A percentile compares a stretch with the other conserved stretches of the same genome.
Conservation (phyloP, 2,888 invertebrate genomes). For the Drosophila neonasuta region DNA sequence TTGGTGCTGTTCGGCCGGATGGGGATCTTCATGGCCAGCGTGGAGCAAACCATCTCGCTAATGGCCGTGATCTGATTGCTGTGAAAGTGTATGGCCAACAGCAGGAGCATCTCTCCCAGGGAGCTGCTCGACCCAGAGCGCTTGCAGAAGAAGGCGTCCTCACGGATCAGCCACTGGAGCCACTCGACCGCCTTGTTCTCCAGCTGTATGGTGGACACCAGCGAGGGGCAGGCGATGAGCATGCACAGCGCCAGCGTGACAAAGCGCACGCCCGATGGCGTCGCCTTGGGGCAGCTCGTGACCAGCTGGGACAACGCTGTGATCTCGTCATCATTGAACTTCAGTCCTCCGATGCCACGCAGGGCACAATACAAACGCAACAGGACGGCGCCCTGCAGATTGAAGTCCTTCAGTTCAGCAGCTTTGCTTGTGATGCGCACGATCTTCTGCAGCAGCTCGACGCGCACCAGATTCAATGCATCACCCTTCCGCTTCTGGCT, state of each 20-base stretch:
- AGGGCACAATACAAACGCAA: slow-evolving; percentile 95
- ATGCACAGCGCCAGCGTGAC: slow-evolving; percentile 96
- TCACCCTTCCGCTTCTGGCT: slow-evolving; percentile 87
- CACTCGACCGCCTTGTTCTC: slow-evolving; percentile 95
- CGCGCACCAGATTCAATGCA: slow-evolving; percentile 84
- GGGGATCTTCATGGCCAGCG: slow-evolving; percentile 96
- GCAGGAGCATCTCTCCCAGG: slow-evolving; percentile 96
- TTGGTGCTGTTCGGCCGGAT: slow-evolving; percentile 92
- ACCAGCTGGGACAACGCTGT: slow-evolving; percentile 91
- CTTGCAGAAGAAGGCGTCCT: slow-evolving; percentile 94
- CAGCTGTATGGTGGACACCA: slow-evolving; percentile 89
- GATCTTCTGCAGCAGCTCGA: slow-evolving; percentile 89
- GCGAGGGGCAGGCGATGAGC: slow-evolving; percentile 95
- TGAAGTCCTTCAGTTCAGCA: slow-evolving; percentile 85
- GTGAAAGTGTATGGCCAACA: slow-evolving; percentile 98
- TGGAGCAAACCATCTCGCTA: slow-evolving; percentile 95
- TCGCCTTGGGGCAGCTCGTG: slow-evolving; percentile 93
- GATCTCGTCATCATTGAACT: slow-evolving; percentile 97
- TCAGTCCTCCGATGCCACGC: slow-evolving; percentile 95
- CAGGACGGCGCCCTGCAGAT: slow-evolving; percentile 94
- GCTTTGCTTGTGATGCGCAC: slow-evolving; percentile 86
- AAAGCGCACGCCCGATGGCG: slow-evolving; percentile 95
- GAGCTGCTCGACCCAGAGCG: slow-evolving; percentile 93
- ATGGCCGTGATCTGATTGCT: slow-evolving; percentile 96
- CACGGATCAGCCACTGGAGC: slow-evolving; percentile 96